These are phyloP conservation scores for Theristus sp. DNA, from an alignment of 2,888 invertebrate genomes.

Conservation along the genomic window DNA sequence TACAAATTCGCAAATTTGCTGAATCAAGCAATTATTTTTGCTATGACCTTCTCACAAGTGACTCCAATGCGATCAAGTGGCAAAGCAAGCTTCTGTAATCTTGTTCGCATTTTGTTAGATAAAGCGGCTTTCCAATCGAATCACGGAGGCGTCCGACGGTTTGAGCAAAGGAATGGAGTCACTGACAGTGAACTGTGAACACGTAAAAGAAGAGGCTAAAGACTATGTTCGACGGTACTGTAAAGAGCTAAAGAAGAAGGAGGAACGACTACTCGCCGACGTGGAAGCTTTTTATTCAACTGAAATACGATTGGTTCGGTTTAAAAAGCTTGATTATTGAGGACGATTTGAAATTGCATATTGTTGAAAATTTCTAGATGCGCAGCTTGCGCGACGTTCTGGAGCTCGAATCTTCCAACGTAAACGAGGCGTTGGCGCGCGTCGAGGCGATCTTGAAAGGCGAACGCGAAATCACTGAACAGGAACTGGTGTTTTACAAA, in stretches of 20 bases:
- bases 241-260: constrained; percentile 37
- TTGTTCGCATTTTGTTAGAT: no score
- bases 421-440: constrained; percentile 84
- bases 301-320: constrained; percentile 56
- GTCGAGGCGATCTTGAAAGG: constrained; percentile 47
- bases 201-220: constrained; percentile 78
- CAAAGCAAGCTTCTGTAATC: no score
- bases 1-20: no score
- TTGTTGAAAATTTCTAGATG: constrained; percentile 15
- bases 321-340: neutral
- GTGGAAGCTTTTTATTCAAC: constrained; percentile 71
- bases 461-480: constrained; percentile 44
- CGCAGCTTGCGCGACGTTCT: constrained; percentile 74
- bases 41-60: no score
- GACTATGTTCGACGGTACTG: constrained; percentile 38
- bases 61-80: no score
- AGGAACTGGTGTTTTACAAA: constrained; percentile 77
- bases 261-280: constrained; percentile 40
- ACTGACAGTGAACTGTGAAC: constrained; percentile 67
- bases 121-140: constrained; percentile 21
- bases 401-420: constrained; percentile 80
- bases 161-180: constrained; percentile 55
- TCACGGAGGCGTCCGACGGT: constrained; percentile 24
- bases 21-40: no score
- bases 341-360: neutral